Base-by-base conservation (phyloP, 2,888 invertebrate species). In the Frankliniella fusca region DNA sequence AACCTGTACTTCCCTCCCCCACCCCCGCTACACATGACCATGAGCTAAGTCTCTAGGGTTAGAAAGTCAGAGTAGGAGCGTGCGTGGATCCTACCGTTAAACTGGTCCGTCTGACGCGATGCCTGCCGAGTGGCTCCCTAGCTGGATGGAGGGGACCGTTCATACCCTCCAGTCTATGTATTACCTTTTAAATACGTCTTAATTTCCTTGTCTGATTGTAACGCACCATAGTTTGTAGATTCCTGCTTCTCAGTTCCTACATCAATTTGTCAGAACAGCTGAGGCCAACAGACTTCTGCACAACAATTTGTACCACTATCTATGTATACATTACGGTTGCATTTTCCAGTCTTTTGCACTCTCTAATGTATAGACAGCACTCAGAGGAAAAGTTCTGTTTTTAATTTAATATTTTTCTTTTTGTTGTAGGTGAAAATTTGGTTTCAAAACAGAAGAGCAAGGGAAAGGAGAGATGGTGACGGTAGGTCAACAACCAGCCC, bases 381-480 rank as follows among this genome's bases (percentile, higher is more conserved):
- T 48, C 23, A 28, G 38, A 48, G 15, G 38, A 38, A 28, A 23
- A 48, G n/a, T n/a, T 48, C 61, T 28, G 80, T 70, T 28, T 82
- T 49, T 80, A 61, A 8, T 49, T 80, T 83, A 15, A 79, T 15
- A 28, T 28, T 80, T 81, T 48, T 83, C 76, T 81, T 20, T 15
- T 81, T 48, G 61, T 80, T 83, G 20, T 76, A 85, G 85, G 84
- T 85, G 82, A 85, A 85, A 83, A 85, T 85, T 81, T 85, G 85
- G 85, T 85, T 85, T 83, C 85, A 85, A 85, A 85, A 85, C n/a
- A 84, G 85, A 50, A 80, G 85, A 54, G 85, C 85, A 11, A 82
- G 85, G 70, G 85, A 85, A 82, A 83, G 85, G n/a, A 82, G 85
- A 49, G 85, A 85, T 27, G 70, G 70, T 10, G 70, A 76, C 23